Conservation (phyloP, 2,797 vertebrate species). For the Sebastes alutus region DNA sequence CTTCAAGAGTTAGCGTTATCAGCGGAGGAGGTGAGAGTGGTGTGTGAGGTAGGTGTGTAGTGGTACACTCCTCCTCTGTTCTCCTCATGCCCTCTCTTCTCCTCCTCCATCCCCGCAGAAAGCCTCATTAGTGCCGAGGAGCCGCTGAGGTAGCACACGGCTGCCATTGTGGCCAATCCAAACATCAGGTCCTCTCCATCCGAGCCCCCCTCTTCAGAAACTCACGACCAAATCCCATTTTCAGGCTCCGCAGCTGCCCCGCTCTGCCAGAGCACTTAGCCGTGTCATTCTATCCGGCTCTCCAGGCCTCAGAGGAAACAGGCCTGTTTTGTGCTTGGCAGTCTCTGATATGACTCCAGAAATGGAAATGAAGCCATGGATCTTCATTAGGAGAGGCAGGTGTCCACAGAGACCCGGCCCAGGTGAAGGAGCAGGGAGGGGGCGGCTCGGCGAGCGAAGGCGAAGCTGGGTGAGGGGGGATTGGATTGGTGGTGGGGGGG, state of each 20-base stretch:
- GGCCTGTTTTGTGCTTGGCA: slow-evolving; percentile 84
- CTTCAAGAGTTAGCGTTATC: slow-evolving; percentile 52
- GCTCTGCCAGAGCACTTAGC: slow-evolving; percentile 84
- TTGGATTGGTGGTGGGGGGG: slow-evolving; percentile 57
- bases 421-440: slow-evolving; percentile 87
- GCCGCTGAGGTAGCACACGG: slow-evolving; percentile 78
- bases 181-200: slow-evolving; percentile 85
- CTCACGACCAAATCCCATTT: slow-evolving; percentile 81
- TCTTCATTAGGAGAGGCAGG: slow-evolving; percentile 95
- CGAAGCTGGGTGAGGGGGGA: slow-evolving; percentile 30
- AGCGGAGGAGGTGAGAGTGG: slow-evolving; percentile 60
- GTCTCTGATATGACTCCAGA: slow-evolving; percentile 88
- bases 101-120: slow-evolving; percentile 73
- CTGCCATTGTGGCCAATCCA: slow-evolving; percentile 87
- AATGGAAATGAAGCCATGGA: slow-evolving; percentile 88
- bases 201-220: slow-evolving; percentile 78
- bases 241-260: slow-evolving; percentile 89
- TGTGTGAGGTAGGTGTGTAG: slow-evolving; percentile 70
- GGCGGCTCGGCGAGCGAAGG: background rate
- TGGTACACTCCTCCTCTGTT: slow-evolving; percentile 56
- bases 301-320: slow-evolving; percentile 83
- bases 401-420: slow-evolving; percentile 86
- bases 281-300: slow-evolving; percentile 86
- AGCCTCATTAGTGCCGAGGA: slow-evolving; percentile 80
- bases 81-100: slow-evolving; percentile 61